phyloP scores from a whole-genome alignment of 2,888 invertebrate species.

The Brenthis ino region DNA sequence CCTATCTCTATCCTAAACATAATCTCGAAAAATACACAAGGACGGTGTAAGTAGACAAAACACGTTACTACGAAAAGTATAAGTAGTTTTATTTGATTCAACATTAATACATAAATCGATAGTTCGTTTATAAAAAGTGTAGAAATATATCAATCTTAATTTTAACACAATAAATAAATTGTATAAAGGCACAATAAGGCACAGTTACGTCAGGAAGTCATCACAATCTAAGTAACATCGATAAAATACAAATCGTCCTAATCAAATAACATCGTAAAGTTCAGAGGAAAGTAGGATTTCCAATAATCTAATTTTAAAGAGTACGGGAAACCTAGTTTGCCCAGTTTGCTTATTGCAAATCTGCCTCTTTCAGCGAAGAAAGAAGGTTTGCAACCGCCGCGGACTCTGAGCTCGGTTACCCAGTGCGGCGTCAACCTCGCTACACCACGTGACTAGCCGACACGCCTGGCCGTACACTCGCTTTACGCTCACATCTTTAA shows the following conservation, averaged over 20 bases:
- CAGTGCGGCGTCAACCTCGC: slow-evolving; percentile 23
- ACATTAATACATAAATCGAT: slow-evolving; percentile 39
- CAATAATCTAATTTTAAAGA: slow-evolving; percentile 71
- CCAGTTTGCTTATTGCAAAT: slow-evolving; percentile 52
- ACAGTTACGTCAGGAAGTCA: slow-evolving; percentile 77
- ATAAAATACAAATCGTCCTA: slow-evolving; percentile 51
- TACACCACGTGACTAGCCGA: slow-evolving; percentile 54
- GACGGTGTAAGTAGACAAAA: slow-evolving; percentile 81
- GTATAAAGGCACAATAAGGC: slow-evolving; percentile 80
- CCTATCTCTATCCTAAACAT: slow-evolving; percentile 71
- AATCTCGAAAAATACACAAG: slow-evolving; percentile 81
- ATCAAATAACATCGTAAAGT: slow-evolving; percentile 45
- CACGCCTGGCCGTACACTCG: slow-evolving; percentile 47
- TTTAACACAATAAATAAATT: slow-evolving; percentile 77
- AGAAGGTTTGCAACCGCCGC: slow-evolving; percentile 64
- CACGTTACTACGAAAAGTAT: slow-evolving; percentile 64
- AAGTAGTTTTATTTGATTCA: slow-evolving; percentile 66
- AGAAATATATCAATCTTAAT: slow-evolving; percentile 71
- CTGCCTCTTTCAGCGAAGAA: slow-evolving; percentile 67
- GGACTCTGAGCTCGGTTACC: slow-evolving; percentile 34
- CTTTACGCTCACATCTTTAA: not conserved
- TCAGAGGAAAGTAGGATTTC: slow-evolving; percentile 56
- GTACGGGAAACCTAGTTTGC: slow-evolving; percentile 64
- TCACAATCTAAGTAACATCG: slow-evolving; percentile 74
- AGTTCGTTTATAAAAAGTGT: slow-evolving; percentile 64